Evolutionary conservation across 1,140 invertebrate genomes (phyloP).

Genomic region (Mercenaria mercenaria): DNA sequence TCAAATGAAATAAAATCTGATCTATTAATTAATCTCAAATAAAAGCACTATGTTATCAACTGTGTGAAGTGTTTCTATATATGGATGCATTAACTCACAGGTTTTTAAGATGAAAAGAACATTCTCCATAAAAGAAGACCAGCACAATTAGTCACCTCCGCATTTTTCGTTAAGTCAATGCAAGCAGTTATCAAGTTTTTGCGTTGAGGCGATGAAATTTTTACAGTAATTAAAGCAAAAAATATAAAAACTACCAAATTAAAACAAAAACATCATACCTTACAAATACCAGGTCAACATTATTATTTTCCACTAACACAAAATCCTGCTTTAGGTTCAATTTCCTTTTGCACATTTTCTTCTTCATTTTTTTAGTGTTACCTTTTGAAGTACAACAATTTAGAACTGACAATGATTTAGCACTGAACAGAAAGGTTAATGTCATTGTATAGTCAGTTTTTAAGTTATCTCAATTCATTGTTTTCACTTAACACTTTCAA

Average conservation of each 20-base stretch:
- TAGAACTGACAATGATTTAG: background rate
- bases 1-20: background rate
- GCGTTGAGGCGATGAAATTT: too few relatives aligned
- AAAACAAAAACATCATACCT: background rate
- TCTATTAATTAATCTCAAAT: background rate
- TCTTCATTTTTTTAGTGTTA: background rate
- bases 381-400: constrained; percentile 1
- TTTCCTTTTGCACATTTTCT: background rate
- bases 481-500: background rate
- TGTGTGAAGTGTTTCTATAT: constrained; percentile 24
- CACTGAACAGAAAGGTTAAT: background rate
- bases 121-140: too few relatives aligned
- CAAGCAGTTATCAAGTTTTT: too few relatives aligned
- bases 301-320: constrained; percentile 15
- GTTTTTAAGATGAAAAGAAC: background rate
- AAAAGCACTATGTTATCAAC: background rate
- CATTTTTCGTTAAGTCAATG: too few relatives aligned
- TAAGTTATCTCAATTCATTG: background rate
- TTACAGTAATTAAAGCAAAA: too few relatives aligned
- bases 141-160: too few relatives aligned
- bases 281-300: constrained; percentile 21
- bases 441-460: background rate
- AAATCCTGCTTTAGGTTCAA: background rate
- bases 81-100: background rate
- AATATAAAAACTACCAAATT: too few relatives aligned